A percentile compares a stretch with the other conserved stretches of the same genome.
Evolutionary conservation across 2,797 vertebrate genomes (phyloP).

Genomic region (Calcarius lapponicus): DNA sequence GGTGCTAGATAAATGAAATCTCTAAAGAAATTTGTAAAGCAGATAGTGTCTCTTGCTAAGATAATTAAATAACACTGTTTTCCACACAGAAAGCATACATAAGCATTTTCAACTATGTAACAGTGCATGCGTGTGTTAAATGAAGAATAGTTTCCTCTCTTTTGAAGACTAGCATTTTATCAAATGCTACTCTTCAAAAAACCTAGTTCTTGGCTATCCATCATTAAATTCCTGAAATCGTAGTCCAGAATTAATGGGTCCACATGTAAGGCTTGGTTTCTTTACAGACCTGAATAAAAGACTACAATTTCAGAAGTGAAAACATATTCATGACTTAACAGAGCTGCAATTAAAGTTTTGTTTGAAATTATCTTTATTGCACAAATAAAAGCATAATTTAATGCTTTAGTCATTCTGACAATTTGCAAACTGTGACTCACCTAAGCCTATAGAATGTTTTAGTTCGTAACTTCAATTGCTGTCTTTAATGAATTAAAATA

Average conservation of each 20-base stretch:
- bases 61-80: neutral
- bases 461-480: neutral
- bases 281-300: neutral
- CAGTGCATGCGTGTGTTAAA: neutral
- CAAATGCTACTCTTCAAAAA: neutral
- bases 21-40: neutral
- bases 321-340: neutral
- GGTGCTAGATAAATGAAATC: neutral
- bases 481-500: neutral
- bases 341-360: neutral
- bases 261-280: neutral
- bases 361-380: neutral
- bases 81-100: neutral
- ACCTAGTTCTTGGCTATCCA: neutral
- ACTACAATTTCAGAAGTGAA: neutral
- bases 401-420: neutral
- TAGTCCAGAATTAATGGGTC: neutral
- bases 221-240: neutral
- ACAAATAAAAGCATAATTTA: conserved; percentile 13
- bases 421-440: neutral
- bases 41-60: neutral
- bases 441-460: neutral
- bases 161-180: neutral
- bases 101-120: neutral
- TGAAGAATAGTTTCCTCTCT: neutral